phyloP scores from a whole-genome alignment of 2,113 vertebrate genomes.

The Vidua chalybeata region DNA sequence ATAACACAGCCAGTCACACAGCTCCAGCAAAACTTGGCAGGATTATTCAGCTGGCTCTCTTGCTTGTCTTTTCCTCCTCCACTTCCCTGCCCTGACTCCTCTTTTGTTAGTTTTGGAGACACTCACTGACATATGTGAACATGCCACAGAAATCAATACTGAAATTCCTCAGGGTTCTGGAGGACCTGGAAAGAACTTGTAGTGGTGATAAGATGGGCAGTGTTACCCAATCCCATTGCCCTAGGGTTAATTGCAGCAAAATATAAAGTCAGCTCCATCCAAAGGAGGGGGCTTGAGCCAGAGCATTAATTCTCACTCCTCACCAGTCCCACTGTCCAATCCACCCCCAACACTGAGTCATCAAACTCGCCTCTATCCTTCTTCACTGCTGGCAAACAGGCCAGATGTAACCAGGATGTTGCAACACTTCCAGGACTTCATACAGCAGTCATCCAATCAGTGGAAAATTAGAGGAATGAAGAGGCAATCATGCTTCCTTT shows the following conservation, averaged over 20 bases:
- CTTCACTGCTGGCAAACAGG: not conserved
- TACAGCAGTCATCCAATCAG: not conserved
- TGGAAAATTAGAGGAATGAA: not conserved
- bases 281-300: not conserved
- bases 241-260: constrained; percentile 18
- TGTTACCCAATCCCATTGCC: not conserved
- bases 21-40: constrained; percentile 36
- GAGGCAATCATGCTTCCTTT: not conserved
- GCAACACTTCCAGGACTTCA: not conserved
- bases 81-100: not conserved
- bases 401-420: not conserved
- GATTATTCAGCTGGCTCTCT: not conserved
- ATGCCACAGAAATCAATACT: not conserved
- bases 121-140: not conserved
- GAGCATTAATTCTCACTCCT: not conserved
- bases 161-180: not conserved
- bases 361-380: not conserved
- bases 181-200: not conserved
- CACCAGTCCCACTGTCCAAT: not conserved
- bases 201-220: not conserved
- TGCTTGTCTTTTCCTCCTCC: not conserved
- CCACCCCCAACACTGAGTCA: constrained; percentile 11
- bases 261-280: constrained; percentile 13
- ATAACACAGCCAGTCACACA: not conserved
- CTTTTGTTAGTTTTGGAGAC: constrained; percentile 66